These are phyloP conservation scores for Odontomyia ornata DNA, from an alignment of 2,888 invertebrate species.

Conservation along the genomic window DNA sequence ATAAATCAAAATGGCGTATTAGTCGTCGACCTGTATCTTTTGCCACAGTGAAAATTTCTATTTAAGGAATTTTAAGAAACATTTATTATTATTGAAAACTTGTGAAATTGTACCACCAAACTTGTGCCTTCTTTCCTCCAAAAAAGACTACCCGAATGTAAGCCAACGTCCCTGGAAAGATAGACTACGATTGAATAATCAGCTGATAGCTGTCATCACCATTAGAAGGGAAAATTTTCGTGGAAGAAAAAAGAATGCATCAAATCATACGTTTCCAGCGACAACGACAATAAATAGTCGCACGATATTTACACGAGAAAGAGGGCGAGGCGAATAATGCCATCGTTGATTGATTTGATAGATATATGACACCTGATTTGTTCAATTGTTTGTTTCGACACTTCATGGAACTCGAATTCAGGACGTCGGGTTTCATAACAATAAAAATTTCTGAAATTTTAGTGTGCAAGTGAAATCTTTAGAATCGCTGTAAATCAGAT, in stretches of 20 bases:
- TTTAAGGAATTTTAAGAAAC: background rate
- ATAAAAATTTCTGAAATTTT: slow-evolving; percentile 16
- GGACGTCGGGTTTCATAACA: slow-evolving; percentile 11
- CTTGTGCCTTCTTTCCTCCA: slow-evolving; percentile 17
- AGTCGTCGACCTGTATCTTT: slow-evolving; percentile 25
- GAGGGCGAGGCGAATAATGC: slow-evolving; percentile 9
- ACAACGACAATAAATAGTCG: background rate
- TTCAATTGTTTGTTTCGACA: slow-evolving; percentile 1
- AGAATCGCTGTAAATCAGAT: background rate
- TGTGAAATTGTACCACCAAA: slow-evolving; percentile 24
- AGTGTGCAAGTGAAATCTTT: slow-evolving; percentile 36
- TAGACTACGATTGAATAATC: slow-evolving; percentile 35
- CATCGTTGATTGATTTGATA: background rate
- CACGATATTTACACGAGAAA: background rate
- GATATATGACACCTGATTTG: slow-evolving; percentile 7
- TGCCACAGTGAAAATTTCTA: slow-evolving; percentile 6
- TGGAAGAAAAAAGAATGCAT: slow-evolving; percentile 9
- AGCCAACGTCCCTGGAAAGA: background rate
- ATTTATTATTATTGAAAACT: background rate
- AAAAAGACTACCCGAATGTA: background rate
- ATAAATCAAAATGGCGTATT: slow-evolving; percentile 33
- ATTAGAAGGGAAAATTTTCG: slow-evolving; percentile 8
- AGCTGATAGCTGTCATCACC: slow-evolving; percentile 44
- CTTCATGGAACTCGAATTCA: slow-evolving; percentile 5
- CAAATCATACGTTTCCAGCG: background rate